phyloP scores from a whole-genome alignment of 1,140 invertebrate species.

The Marisa cornuarietis region DNA sequence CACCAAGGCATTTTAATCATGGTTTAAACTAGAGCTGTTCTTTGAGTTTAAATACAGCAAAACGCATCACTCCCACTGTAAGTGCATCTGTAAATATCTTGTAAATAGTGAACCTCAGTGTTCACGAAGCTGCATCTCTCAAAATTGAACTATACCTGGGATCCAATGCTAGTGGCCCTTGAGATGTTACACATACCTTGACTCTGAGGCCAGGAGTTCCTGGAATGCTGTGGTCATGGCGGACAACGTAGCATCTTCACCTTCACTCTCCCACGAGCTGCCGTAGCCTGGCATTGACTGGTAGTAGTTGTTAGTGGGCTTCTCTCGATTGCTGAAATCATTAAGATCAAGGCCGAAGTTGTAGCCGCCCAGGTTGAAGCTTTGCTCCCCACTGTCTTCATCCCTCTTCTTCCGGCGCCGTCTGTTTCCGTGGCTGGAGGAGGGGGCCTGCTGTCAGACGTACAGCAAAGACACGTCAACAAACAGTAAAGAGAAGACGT shows the following conservation, averaged over 20 bases:
- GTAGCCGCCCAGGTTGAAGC: neutral
- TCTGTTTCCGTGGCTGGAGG: neutral
- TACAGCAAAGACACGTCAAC: too few species aligned
- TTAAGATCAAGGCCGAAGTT: neutral
- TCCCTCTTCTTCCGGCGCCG: too few species aligned
- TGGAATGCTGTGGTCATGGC: neutral
- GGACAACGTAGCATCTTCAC: neutral
- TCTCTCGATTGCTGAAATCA: constrained; percentile 5
- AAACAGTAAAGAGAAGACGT: too few species aligned
- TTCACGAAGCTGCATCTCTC: too few species aligned
- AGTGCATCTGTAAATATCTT: too few species aligned
- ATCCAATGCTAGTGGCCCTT: too few species aligned
- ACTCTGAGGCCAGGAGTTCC: neutral
- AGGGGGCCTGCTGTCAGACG: neutral
- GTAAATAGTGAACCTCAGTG: too few species aligned
- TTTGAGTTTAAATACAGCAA: too few species aligned
- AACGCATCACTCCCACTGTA: too few species aligned
- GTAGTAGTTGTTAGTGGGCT: constrained; percentile 6
- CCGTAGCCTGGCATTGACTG: constrained; percentile 6
- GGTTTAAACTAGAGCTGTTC: too few species aligned
- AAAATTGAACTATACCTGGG: too few species aligned
- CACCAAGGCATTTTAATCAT: too few species aligned
- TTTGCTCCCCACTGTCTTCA: neutral
- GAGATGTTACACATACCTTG: neutral
- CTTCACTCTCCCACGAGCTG: constrained; percentile 3